These are phyloP conservation scores for Panonychus citri DNA, from an alignment of 1,140 invertebrate species.

Conservation along the genomic window DNA sequence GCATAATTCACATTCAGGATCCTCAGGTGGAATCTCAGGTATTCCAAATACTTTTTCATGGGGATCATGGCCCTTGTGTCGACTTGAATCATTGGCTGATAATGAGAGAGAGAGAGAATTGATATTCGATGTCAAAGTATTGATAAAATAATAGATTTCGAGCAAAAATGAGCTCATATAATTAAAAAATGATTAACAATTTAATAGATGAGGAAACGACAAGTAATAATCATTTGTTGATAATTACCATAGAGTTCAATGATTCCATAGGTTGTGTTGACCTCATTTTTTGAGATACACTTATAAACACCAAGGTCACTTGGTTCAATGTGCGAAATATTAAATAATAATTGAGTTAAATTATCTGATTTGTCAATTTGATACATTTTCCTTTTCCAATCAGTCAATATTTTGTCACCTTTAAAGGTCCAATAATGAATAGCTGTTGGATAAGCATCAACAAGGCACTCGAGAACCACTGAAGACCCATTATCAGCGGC, in stretches of 20 bases:
- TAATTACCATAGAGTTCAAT: constrained; percentile 45
- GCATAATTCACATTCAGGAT: neutral
- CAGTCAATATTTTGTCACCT: constrained; percentile 46
- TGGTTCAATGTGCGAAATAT: constrained; percentile 37
- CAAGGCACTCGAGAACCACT: constrained; percentile 52
- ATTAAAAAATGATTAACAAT: too few relatives aligned
- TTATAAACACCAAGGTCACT: constrained; percentile 47
- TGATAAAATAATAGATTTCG: too few relatives aligned
- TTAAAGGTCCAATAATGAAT: constrained; percentile 58
- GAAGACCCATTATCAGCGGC: constrained; percentile 39
- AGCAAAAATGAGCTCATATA: too few relatives aligned
- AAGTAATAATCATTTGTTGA: too few relatives aligned
- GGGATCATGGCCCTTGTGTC: too few relatives aligned
- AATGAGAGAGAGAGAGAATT: too few relatives aligned
- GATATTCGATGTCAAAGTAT: too few relatives aligned
- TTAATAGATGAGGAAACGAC: too few relatives aligned
- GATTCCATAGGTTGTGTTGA: constrained; percentile 46
- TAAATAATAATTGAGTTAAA: constrained; percentile 36
- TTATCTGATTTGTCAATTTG: constrained; percentile 6
- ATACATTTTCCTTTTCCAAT: constrained; percentile 16
- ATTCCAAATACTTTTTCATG: neutral
- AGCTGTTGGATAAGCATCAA: constrained; percentile 65
- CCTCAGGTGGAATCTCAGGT: neutral
- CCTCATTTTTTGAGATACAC: constrained; percentile 57
- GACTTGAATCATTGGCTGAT: too few relatives aligned